Base-by-base conservation (phyloP, 2,888 invertebrate genomes). In the Odontomyia ornata region DNA sequence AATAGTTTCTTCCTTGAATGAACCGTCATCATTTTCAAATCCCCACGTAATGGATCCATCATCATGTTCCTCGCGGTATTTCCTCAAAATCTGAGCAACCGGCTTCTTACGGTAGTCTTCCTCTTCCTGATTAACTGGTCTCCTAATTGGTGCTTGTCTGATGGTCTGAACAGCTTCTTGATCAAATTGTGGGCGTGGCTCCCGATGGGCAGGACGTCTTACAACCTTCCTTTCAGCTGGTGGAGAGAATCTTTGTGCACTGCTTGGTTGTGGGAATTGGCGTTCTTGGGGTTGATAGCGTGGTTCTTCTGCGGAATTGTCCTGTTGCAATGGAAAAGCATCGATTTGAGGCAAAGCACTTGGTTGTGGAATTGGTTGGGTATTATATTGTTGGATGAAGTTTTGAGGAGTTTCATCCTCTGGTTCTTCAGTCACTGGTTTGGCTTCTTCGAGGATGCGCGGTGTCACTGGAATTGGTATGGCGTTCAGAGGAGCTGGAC, bases 11-110 rank as follows among this genome's bases (percentile, higher is more conserved):
- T 95, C 95, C 84, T 95, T 95, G 86, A 93, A 95, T 1, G 93
- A 92, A 25, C 95, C 95, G 82, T 95, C 95, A 82, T 95, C 95
- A 84, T 95, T 95, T 85, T 95, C 95, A 83, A 93, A 95, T 69
- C 95, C 95, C 95, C 95, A 95, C 0, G 93, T 93, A 81, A 95
- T 95, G 83, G 93, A 94, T 56, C 94, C 94, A 76, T 87, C 87
- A 64, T 86, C 86, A 83, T 94, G 93, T 84, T 95, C 94, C 60
- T 94, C 94, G 73, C 93, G 90, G 87, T 91, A 95, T 83, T 91
- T 91, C 76, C 91, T 88, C 80, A 90, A 87, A 79, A 91, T 91
- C 85, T 93, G 93, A 27, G 93, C 91, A 0, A 93, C 93, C 0
- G 93, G 93, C 80, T 92, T 92, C 84, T 89, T 92, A 11, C 84